Conservation (phyloP, 2,797 vertebrate species). For the Notoglanidium macrostoma region DNA sequence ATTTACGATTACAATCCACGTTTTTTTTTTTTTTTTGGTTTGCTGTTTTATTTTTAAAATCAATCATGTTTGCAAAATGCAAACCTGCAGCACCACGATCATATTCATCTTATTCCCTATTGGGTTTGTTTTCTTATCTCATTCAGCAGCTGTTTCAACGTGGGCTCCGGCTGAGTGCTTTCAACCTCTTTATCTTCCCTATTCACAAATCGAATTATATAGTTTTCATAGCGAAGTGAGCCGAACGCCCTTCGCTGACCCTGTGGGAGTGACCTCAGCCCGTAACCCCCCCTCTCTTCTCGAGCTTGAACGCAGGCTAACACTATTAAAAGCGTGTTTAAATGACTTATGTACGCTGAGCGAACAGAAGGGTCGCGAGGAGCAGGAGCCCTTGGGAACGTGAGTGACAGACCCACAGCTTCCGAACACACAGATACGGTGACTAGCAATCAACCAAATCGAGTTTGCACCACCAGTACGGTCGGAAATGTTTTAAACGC, state of each 20-base stretch:
- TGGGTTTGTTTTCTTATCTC: slow-evolving; percentile 35
- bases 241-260: slow-evolving; percentile 47
- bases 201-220: slow-evolving; percentile 58
- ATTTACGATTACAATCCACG: not conserved
- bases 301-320: slow-evolving; percentile 53
- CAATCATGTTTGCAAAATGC: not conserved
- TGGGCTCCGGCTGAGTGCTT: slow-evolving; percentile 2
- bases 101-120: slow-evolving; percentile 7
- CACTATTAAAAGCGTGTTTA: slow-evolving; percentile 72
- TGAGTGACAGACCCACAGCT: slow-evolving; percentile 2
- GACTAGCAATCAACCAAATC: slow-evolving; percentile 48
- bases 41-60: not conserved
- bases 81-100: not conserved
- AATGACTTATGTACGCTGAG: slow-evolving; percentile 70
- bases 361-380: slow-evolving; percentile 59
- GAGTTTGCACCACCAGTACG: slow-evolving; percentile 45
- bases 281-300: slow-evolving; percentile 47
- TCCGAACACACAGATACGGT: not conserved
- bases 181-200: slow-evolving; percentile 45
- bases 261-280: slow-evolving; percentile 42
- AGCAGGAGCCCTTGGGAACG: slow-evolving; percentile 50
- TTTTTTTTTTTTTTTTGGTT: no score
- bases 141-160: slow-evolving; percentile 45
- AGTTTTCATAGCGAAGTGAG: slow-evolving; percentile 56
- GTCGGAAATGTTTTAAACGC: slow-evolving; percentile 11